Percentiles rank a stretch among this genome's conserved stretches.
These are phyloP conservation scores for Epinephelus coioides DNA, from an alignment of 2,797 vertebrate species.

Conservation along the genomic window DNA sequence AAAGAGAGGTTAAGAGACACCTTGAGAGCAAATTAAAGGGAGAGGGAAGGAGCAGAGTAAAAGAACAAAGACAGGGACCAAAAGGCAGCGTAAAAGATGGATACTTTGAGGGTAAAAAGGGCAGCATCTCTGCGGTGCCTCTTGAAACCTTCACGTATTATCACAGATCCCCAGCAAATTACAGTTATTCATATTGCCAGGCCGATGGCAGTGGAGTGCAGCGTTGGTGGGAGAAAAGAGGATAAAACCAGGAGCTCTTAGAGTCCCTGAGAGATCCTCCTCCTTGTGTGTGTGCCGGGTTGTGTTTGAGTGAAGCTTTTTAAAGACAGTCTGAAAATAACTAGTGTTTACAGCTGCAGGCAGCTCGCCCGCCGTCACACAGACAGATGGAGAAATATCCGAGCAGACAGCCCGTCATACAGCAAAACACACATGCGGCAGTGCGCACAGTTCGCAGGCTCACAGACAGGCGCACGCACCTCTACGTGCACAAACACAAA, in stretches of 20 bases:
- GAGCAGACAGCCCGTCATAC: conserved; percentile 66
- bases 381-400: conserved; percentile 76
- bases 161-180: conserved; percentile 60
- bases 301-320: conserved; percentile 66
- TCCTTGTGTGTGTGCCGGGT: conserved; percentile 40
- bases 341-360: conserved; percentile 70
- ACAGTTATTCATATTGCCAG: conserved; percentile 60
- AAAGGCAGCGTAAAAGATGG: conserved; percentile 28
- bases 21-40: conserved; percentile 8
- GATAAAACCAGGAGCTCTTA: conserved; percentile 71
- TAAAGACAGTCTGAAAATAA: conserved; percentile 76
- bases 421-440: conserved; percentile 35
- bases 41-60: neutral
- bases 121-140: conserved; percentile 34
- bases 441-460: neutral
- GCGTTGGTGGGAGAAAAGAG: conserved; percentile 38
- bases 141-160: conserved; percentile 45
- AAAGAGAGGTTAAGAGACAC: conserved; percentile 12
- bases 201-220: conserved; percentile 47
- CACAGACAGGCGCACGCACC: neutral
- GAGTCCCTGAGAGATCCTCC: conserved; percentile 65
- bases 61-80: conserved; percentile 4
- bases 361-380: conserved; percentile 55
- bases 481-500: conserved; percentile 22
- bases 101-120: conserved; percentile 30